phyloP scores from a whole-genome alignment of 2,888 invertebrate genomes.

The Conchocele bisecta region DNA sequence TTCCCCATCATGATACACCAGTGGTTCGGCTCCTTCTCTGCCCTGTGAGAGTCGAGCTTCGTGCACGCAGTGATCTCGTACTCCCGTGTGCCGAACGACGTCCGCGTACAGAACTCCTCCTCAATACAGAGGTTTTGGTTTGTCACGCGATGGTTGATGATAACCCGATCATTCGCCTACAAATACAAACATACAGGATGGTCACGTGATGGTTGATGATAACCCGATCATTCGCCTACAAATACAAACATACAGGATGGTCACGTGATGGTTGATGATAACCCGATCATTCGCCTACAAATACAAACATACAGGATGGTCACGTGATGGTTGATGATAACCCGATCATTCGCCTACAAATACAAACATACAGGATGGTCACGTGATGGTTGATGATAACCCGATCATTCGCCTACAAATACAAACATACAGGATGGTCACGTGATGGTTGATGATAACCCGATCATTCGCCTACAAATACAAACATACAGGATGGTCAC shows the following conservation, averaged over 20 bases:
- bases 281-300: slow-evolving; percentile 79
- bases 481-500: too few relatives aligned
- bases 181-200: slow-evolving; percentile 75
- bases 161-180: slow-evolving; percentile 79
- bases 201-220: slow-evolving; percentile 79
- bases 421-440: too few relatives aligned
- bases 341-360: too few relatives aligned
- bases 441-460: too few relatives aligned
- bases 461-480: too few relatives aligned
- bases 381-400: too few relatives aligned
- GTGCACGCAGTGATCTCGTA: slow-evolving; percentile 80
- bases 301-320: slow-evolving; percentile 13
- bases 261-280: slow-evolving; percentile 78
- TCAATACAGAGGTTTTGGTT: slow-evolving; percentile 80
- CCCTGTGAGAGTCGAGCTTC: slow-evolving; percentile 79
- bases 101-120: slow-evolving; percentile 73
- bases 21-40: slow-evolving; percentile 80
- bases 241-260: slow-evolving; percentile 79
- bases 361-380: too few relatives aligned
- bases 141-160: slow-evolving; percentile 79
- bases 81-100: slow-evolving; percentile 78
- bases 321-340: too few relatives aligned
- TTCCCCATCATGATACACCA: slow-evolving; percentile 77
- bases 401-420: too few relatives aligned
- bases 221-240: slow-evolving; percentile 79